Base-by-base conservation (phyloP, 2,888 invertebrate species). In the Lasioglossum lativentre region DNA sequence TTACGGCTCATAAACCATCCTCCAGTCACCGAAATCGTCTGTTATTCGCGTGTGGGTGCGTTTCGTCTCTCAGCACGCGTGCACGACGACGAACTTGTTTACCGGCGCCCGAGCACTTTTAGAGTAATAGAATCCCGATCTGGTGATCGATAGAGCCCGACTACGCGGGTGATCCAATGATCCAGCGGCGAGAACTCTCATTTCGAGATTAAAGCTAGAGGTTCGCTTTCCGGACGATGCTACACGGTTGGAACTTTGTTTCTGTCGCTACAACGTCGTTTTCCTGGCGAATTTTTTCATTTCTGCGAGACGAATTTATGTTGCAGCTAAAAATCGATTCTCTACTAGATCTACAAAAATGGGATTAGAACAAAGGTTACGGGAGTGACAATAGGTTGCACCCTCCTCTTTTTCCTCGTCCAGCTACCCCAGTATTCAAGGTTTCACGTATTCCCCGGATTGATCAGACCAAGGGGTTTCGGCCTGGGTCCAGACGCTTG, bases 1-100 rank as follows among this genome's bases (percentile, higher is more conserved):
- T 94, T 93, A 93, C 93, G 94, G 93, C 87, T 92, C 94, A 94
- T 94, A 94, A 94, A 94, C 90, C 92, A 93, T 94, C 90, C 89
- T 91, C 75, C 92, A 91, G 92, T 93, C 91, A 91, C 91, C 89
- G 92, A 90, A 91, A 92, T 91, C 90, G 87, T 88, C 89, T 86
- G 78, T 82, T 78, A 79, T 86, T 72, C 71, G 75, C 90, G 85
- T 86, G 82, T 83, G 68, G 68, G 68, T 68, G 68, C 68, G 68
- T 68, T 34, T 23, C 68, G n/a, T 56, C 56, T 56, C 56, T 59
- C 72, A 84, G 77, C 83, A 87, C 85, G 85, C 82, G 73, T 71
- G 87, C 79, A 84, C 83, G 76, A 75, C 59, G 77, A 74, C 59
- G 75, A 74, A 86, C 86, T 90, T 88, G 90, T 92, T 93, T 91